Evolutionary conservation across 2,888 invertebrate genomes (phyloP).

Genomic region (Tribolium freemani): DNA sequence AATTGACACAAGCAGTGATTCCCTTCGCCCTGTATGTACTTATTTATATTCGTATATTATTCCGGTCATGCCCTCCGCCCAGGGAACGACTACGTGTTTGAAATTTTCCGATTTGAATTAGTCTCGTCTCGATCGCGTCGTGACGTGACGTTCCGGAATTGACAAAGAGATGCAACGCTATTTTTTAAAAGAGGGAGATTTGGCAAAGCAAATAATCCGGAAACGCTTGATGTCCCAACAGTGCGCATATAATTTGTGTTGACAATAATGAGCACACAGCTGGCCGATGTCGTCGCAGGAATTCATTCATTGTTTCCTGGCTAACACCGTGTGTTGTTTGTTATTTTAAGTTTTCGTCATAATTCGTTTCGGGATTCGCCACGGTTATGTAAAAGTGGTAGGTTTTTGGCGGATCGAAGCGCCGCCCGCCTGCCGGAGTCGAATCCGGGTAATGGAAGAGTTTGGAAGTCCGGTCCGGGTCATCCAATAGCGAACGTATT

Average conservation of each 20-base stretch:
- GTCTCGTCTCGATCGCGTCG: background rate
- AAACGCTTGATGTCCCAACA: background rate
- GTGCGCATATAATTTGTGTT: background rate
- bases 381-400: background rate
- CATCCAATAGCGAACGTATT: background rate
- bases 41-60: background rate
- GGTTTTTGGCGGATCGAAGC: background rate
- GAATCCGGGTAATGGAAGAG: constrained; percentile 3
- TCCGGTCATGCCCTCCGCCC: constrained; percentile 13
- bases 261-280: background rate
- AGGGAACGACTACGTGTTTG: constrained; percentile 14
- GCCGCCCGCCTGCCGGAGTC: background rate
- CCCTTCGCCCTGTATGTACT: background rate
- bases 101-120: constrained; percentile 26
- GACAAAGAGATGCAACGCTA: background rate
- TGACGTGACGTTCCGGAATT: constrained; percentile 2
- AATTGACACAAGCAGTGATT: background rate
- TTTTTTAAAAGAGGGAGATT: background rate
- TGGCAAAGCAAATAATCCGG: constrained; percentile 3
- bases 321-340: background rate
- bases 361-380: background rate
- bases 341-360: background rate
- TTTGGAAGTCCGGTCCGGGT: background rate
- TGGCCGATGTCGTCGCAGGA: background rate
- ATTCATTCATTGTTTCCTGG: constrained; percentile 16